Evolutionary conservation across 2,888 invertebrate genomes (phyloP).

Genomic region (Melitaea athalia): DNA sequence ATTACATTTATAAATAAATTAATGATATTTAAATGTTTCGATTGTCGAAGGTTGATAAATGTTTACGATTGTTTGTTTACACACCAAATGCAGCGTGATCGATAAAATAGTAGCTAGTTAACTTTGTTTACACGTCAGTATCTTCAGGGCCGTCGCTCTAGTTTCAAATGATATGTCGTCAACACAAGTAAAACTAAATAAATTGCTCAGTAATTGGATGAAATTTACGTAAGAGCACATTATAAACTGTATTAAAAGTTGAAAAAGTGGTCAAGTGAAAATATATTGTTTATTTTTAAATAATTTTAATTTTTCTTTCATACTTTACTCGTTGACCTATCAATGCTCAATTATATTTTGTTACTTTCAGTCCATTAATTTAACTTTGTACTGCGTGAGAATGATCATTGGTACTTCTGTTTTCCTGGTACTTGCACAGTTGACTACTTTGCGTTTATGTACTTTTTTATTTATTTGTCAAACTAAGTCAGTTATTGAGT

Average conservation of each 20-base stretch:
- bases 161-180: constrained; percentile 23
- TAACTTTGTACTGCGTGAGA: constrained; percentile 34
- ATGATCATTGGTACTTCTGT: constrained; percentile 23
- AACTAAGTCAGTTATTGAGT: background rate
- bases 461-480: too few relatives aligned
- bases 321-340: constrained; percentile 43
- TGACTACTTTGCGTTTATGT: constrained; percentile 22
- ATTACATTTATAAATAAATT: too few relatives aligned
- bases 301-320: constrained; percentile 2
- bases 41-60: constrained; percentile 4
- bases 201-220: background rate
- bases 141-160: constrained; percentile 24
- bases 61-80: constrained; percentile 16
- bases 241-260: background rate
- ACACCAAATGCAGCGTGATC: constrained; percentile 8
- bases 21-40: too few relatives aligned
- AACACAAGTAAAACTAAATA: constrained; percentile 4
- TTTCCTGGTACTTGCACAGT: constrained; percentile 28
- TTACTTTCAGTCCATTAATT: constrained; percentile 3
- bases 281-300: background rate
- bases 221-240: background rate
- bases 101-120: constrained; percentile 18
- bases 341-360: constrained; percentile 45
- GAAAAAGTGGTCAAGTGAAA: background rate
- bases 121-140: constrained; percentile 30